Evolutionary conservation across 2,797 vertebrate species (phyloP).

Genomic region (Amniataba percoides): DNA sequence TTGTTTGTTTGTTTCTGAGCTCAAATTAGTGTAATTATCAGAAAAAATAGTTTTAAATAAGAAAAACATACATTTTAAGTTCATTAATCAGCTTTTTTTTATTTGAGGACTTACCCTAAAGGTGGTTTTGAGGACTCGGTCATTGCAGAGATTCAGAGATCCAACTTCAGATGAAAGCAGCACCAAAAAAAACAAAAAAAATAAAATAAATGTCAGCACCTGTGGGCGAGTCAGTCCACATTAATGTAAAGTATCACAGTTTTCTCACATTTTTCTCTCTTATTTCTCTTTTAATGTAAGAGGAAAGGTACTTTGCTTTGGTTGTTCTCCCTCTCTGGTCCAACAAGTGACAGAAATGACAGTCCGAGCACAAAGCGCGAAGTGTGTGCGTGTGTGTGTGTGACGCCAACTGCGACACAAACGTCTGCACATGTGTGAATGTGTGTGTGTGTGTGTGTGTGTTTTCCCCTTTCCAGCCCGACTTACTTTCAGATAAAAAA

Average conservation of each 20-base stretch:
- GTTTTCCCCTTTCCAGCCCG: background rate
- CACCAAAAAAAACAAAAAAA: constrained; percentile 5
- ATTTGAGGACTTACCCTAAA: constrained; percentile 72
- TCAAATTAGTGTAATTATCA: background rate
- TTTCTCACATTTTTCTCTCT: no score
- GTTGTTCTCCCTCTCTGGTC: background rate
- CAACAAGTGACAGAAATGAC: constrained; percentile 66
- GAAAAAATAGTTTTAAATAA: background rate
- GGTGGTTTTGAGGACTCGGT: constrained; percentile 78
- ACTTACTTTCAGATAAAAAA: constrained; percentile 16
- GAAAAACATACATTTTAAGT: no score
- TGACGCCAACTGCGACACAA: background rate
- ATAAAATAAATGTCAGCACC: no score
- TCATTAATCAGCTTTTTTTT: fast-evolving
- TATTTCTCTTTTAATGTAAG: background rate
- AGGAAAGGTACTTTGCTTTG: background rate
- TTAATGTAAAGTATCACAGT: no score
- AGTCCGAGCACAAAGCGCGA: constrained; percentile 35
- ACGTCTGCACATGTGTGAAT: background rate
- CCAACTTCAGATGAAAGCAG: constrained; percentile 41
- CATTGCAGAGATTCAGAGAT: constrained; percentile 62
- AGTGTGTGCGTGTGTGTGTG: background rate
- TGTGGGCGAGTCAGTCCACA: no score
- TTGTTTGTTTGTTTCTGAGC: no score
- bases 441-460: background rate